These are phyloP conservation scores for Dryococelus australis DNA, from an alignment of 2,888 invertebrate species.

Conservation along the genomic window DNA sequence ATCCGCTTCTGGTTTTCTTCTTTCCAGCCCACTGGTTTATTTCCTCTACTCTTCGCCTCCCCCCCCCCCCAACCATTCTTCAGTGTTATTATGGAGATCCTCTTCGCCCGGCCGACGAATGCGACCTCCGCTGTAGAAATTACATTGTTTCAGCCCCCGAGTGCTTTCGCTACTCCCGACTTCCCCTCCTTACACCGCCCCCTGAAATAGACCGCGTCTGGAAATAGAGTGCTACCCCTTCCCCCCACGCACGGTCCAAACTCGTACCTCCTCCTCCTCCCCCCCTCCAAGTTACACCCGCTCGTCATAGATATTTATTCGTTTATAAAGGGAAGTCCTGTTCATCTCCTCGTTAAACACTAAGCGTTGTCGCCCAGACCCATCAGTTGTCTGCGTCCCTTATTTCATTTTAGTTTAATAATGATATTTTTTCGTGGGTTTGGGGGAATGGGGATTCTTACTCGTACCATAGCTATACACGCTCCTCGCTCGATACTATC, in stretches of 20 bases:
- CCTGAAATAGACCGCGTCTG: background rate
- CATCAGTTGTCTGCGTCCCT: background rate
- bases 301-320: background rate
- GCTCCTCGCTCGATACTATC: too few relatives aligned
- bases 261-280: background rate
- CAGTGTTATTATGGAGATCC: background rate
- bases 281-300: background rate
- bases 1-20: background rate
- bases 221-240: background rate
- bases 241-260: too few relatives aligned
- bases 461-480: too few relatives aligned
- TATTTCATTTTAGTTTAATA: background rate
- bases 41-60: too few relatives aligned
- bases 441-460: too few relatives aligned
- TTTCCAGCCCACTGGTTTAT: too few relatives aligned
- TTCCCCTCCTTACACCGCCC: background rate
- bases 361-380: background rate
- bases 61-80: background rate
- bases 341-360: background rate
- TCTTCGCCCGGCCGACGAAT: background rate
- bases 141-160: background rate
- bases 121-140: background rate
- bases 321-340: conserved; percentile 1
- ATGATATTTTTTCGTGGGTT: too few relatives aligned
- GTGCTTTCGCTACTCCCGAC: background rate